Evolutionary conservation across 2,888 invertebrate genomes (phyloP).

Genomic region (Drosophila austrosaltans): DNA sequence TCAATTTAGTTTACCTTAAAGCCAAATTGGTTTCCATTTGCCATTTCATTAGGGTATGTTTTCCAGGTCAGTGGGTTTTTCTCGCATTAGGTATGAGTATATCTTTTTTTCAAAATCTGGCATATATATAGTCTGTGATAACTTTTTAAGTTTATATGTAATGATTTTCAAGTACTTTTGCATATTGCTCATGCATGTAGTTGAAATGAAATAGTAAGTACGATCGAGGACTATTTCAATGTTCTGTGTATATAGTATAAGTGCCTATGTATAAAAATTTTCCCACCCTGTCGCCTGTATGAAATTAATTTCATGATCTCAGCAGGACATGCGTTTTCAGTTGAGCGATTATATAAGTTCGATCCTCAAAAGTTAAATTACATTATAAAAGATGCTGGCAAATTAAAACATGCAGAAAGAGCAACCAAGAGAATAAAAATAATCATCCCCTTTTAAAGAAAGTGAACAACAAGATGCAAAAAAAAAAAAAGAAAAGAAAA

Average conservation of each 20-base stretch:
- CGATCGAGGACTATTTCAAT: background rate
- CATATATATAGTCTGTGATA: background rate
- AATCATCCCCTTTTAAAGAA: constrained; percentile 51
- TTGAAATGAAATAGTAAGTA: background rate
- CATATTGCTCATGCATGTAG: background rate
- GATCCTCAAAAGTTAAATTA: constrained; percentile 48
- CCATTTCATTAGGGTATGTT: background rate
- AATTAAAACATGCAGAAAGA: constrained; percentile 65
- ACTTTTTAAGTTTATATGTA: background rate
- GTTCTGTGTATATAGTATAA: background rate
- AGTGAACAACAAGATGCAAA: constrained; percentile 34
- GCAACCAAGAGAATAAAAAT: constrained; percentile 55
- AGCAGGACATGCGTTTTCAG: constrained; percentile 65
- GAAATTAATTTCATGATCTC: constrained; percentile 56
- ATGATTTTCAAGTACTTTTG: background rate
- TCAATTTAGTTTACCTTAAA: background rate
- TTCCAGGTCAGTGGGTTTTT: background rate
- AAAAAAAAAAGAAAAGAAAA: constrained; percentile 2
- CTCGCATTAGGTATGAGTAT: background rate
- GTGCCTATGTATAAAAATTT: constrained; percentile 35
- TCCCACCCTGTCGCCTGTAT: constrained; percentile 62
- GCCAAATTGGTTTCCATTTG: background rate
- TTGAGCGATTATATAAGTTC: constrained; percentile 56
- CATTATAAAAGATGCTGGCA: constrained; percentile 34
- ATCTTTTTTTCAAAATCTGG: constrained; percentile 3